Evolutionary conservation across 2,113 vertebrate species (phyloP).

Genomic region (Maccullochella peelii): DNA sequence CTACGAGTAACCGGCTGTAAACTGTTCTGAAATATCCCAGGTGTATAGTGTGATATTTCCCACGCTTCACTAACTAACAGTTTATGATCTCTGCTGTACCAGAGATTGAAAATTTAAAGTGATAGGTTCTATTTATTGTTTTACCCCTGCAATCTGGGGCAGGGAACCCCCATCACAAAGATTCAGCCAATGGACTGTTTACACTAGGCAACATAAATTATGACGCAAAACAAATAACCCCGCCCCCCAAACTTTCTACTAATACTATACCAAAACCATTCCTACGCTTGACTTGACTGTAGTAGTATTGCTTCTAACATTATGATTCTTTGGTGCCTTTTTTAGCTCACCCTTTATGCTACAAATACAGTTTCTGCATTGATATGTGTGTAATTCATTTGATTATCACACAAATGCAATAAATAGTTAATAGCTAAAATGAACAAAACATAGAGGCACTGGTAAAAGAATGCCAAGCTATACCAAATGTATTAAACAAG

Average conservation of each 20-base stretch:
- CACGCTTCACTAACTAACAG: slow-evolving; percentile 49
- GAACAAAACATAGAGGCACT: neutral
- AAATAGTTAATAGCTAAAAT: neutral
- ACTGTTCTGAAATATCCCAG: slow-evolving; percentile 51
- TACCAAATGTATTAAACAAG: neutral
- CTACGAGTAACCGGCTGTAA: slow-evolving; percentile 34
- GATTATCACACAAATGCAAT: neutral
- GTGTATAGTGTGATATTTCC: slow-evolving; percentile 45
- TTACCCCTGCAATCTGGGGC: slow-evolving; percentile 80
- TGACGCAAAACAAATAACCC: slow-evolving; percentile 51
- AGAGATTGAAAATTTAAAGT: slow-evolving; percentile 82
- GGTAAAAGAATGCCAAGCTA: neutral
- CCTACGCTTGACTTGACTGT: neutral
- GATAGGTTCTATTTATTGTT: slow-evolving; percentile 83
- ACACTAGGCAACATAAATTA: slow-evolving; percentile 65
- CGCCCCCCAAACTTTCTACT: slow-evolving; percentile 50
- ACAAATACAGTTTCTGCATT: neutral
- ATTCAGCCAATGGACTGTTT: slow-evolving; percentile 76
- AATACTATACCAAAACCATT: neutral
- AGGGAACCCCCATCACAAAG: slow-evolving; percentile 76
- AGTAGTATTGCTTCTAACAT: neutral
- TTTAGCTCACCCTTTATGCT: neutral
- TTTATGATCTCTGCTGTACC: slow-evolving; percentile 77
- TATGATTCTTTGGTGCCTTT: neutral
- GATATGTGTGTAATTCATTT: neutral